Percentiles rank a stretch among this genome's conserved stretches.
Conservation (phyloP, 2,797 vertebrate genomes). For the Botia almorhae region DNA sequence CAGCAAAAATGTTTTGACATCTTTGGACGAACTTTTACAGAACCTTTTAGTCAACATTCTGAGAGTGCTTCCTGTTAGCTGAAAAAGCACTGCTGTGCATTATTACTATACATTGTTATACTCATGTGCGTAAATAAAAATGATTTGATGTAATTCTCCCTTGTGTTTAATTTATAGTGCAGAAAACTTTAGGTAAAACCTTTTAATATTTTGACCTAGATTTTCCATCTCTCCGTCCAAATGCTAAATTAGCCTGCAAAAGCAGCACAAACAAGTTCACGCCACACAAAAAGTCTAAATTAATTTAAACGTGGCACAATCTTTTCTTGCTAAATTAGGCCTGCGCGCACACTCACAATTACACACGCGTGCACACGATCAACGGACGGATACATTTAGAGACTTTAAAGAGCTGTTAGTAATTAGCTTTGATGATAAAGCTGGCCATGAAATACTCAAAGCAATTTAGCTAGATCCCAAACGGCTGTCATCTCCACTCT, state of each 20-base stretch:
- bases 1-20: no score
- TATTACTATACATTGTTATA: no score
- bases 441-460: conserved; percentile 62
- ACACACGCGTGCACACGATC: conserved; percentile 47
- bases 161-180: no score
- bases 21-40: no score
- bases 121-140: no score
- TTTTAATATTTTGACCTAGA: no score
- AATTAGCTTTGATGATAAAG: conserved; percentile 70
- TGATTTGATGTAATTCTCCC: no score
- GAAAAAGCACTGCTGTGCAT: no score
- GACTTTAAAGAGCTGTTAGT: conserved; percentile 70
- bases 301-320: conserved; percentile 33
- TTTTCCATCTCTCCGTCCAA: neutral
- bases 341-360: conserved; percentile 34
- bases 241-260: neutral
- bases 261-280: neutral
- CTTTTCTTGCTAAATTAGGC: conserved; percentile 26
- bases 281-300: neutral
- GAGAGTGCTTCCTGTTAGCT: no score
- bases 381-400: conserved; percentile 71
- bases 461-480: conserved; percentile 65
- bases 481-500: conserved; percentile 55
- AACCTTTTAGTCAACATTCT: no score
- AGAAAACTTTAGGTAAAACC: no score